Conservation (phyloP, 2,888 invertebrate genomes). For the Sphaeridia pumilis region DNA sequence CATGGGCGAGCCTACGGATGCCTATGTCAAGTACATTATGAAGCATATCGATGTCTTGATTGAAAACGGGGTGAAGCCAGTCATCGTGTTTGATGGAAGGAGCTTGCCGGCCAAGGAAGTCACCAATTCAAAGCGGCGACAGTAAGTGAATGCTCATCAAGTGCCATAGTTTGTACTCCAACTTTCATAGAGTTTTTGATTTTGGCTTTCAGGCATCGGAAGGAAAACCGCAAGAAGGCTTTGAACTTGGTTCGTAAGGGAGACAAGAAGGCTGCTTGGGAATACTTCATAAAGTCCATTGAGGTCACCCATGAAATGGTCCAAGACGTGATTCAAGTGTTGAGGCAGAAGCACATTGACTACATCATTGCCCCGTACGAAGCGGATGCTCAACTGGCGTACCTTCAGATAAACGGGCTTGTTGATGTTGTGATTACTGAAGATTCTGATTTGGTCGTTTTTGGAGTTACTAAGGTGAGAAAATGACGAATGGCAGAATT, state of each 20-base stretch:
- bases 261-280: conserved; percentile 49
- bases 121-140: conserved; percentile 73
- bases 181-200: not conserved
- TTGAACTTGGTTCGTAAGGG: conserved; percentile 70
- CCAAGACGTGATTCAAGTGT: conserved; percentile 45
- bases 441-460: conserved; percentile 93
- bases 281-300: conserved; percentile 52
- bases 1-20: conserved; percentile 69
- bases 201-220: conserved; percentile 48
- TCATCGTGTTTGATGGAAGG: conserved; percentile 94
- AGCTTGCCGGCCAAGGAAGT: conserved; percentile 84
- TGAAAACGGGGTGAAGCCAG: conserved; percentile 71
- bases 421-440: conserved; percentile 91
- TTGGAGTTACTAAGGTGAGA: conserved; percentile 85
- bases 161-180: too few relatives aligned
- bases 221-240: conserved; percentile 62
- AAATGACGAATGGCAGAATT: too few relatives aligned
- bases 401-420: conserved; percentile 65
- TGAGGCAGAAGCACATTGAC: conserved; percentile 66
- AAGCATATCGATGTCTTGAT: conserved; percentile 77
- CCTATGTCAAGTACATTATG: conserved; percentile 82
- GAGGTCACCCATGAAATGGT: conserved; percentile 88
- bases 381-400: conserved; percentile 95
- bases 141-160: too few relatives aligned
- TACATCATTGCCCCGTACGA: conserved; percentile 95